These are phyloP conservation scores for Muscidifurax raptorellus DNA, from an alignment of 1,140 invertebrate genomes.

Conservation along the genomic window DNA sequence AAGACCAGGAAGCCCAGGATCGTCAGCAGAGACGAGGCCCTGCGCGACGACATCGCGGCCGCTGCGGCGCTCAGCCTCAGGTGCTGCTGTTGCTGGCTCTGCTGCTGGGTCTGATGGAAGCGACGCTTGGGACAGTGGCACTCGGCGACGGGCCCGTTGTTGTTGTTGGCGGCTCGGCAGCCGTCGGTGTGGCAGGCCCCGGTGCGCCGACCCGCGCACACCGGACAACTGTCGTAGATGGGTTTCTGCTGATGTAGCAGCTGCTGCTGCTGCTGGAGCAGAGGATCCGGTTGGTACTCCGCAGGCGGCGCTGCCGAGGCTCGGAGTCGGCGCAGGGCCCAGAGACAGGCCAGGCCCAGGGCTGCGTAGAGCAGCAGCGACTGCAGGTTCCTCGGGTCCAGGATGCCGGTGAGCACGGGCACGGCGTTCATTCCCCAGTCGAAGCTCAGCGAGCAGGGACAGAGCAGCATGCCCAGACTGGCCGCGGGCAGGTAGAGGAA, in stretches of 20 bases:
- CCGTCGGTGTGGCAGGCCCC: slow-evolving; percentile 72
- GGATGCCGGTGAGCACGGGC: slow-evolving; percentile 83
- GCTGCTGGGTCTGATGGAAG: background rate
- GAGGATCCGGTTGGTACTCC: background rate
- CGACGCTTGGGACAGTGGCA: slow-evolving; percentile 67
- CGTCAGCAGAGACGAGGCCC: slow-evolving; percentile 76
- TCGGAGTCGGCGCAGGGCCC: slow-evolving; percentile 63
- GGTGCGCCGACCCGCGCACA: slow-evolving; percentile 69
- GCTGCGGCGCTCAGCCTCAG: background rate
- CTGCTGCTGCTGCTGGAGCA: slow-evolving; percentile 13
- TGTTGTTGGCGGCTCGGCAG: slow-evolving; percentile 75
- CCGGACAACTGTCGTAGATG: slow-evolving; percentile 64
- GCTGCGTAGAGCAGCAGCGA: slow-evolving; percentile 83
- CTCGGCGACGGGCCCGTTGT: slow-evolving; percentile 70
- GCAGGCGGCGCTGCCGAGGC: background rate
- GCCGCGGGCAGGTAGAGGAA: slow-evolving; percentile 92
- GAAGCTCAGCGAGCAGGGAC: slow-evolving; percentile 89
- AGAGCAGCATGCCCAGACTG: slow-evolving; percentile 89
- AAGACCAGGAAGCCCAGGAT: slow-evolving; percentile 88
- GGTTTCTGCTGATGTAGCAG: background rate
- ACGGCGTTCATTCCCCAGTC: slow-evolving; percentile 98
- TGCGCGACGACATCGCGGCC: slow-evolving; percentile 36
- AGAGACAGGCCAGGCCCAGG: slow-evolving; percentile 68
- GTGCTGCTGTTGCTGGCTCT: slow-evolving; percentile 6
- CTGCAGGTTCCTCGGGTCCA: slow-evolving; percentile 85